These are phyloP conservation scores for Orchesellides sinensis DNA, from an alignment of 2,888 invertebrate species.

Conservation along the genomic window DNA sequence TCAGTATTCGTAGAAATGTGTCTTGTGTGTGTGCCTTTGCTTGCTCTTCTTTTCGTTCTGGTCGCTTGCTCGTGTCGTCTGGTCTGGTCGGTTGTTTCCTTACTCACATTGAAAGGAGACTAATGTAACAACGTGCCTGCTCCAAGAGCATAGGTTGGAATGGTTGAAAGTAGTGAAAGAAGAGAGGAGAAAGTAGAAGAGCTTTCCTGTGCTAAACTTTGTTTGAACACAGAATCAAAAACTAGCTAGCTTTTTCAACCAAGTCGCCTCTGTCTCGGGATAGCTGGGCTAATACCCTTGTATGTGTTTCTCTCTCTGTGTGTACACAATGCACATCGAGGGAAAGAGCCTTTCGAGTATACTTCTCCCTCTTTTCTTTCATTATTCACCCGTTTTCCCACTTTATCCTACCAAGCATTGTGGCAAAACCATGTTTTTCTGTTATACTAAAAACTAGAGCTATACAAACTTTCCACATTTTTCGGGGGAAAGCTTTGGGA, in stretches of 20 bases:
- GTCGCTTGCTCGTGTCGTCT: slow-evolving; percentile 45
- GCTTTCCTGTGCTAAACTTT: slow-evolving; percentile 25
- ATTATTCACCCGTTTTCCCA: slow-evolving; percentile 32
- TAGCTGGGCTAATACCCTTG: background rate
- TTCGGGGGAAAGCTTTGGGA: background rate
- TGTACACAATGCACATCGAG: slow-evolving; percentile 41
- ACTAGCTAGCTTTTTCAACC: slow-evolving; percentile 5
- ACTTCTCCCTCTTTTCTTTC: slow-evolving; percentile 10
- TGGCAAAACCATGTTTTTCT: too few relatives aligned
- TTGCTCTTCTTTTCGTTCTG: slow-evolving; percentile 11
- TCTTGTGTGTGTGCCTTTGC: slow-evolving; percentile 13
- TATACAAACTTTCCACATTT: slow-evolving; percentile 6
- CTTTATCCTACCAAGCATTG: too few relatives aligned
- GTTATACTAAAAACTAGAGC: too few relatives aligned
- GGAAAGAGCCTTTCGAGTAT: slow-evolving; percentile 41
- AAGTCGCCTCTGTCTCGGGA: background rate
- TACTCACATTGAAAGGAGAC: slow-evolving; percentile 7
- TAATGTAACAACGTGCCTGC: slow-evolving; percentile 18
- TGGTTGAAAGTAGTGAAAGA: slow-evolving; percentile 8
- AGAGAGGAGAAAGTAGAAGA: background rate
- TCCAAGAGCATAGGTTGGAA: slow-evolving; percentile 43
- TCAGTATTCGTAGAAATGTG: background rate
- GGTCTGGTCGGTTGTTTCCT: slow-evolving; percentile 38
- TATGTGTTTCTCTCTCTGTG: slow-evolving; percentile 6
- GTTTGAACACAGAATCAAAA: slow-evolving; percentile 4